Conservation (phyloP, 2,888 invertebrate genomes). For the Buathra laborator region DNA sequence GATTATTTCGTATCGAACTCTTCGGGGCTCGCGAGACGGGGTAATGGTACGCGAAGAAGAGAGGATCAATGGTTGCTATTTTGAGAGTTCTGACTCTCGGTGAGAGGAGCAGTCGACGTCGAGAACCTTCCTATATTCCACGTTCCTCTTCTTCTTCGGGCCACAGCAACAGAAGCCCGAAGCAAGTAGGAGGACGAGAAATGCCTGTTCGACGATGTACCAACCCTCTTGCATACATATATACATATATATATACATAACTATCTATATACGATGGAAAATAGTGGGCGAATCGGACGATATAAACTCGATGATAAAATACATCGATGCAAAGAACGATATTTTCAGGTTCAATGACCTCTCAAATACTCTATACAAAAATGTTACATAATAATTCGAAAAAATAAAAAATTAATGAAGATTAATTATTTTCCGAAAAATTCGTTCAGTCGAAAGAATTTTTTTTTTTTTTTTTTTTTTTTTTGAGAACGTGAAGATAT, state of each 20-base stretch:
- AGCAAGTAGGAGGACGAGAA: constrained; percentile 1
- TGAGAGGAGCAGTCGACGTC: constrained; percentile 42
- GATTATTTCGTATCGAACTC: constrained; percentile 77
- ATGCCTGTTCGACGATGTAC: constrained; percentile 21
- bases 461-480: constrained; percentile 25
- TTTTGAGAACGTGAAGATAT: constrained; percentile 21
- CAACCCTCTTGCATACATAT: constrained; percentile 1
- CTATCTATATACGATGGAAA: neutral
- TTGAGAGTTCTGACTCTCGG: constrained; percentile 76
- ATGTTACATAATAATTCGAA: neutral
- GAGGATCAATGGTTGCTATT: constrained; percentile 83
- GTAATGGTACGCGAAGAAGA: constrained; percentile 71
- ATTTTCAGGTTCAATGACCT: neutral
- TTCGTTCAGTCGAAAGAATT: neutral
- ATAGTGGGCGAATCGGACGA: constrained; percentile 8
- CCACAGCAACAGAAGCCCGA: neutral
- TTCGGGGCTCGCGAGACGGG: constrained; percentile 59
- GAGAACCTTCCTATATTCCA: constrained; percentile 56
- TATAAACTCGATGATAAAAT: constrained; percentile 13
- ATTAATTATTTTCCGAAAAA: neutral
- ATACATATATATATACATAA: neutral
- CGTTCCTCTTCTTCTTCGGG: constrained; percentile 67
- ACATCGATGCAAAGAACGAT: constrained; percentile 13
- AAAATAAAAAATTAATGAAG: neutral
- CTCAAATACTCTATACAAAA: neutral